These are phyloP conservation scores for Tychaedon coryphoeus DNA, from an alignment of 2,113 vertebrate species.

Conservation along the genomic window DNA sequence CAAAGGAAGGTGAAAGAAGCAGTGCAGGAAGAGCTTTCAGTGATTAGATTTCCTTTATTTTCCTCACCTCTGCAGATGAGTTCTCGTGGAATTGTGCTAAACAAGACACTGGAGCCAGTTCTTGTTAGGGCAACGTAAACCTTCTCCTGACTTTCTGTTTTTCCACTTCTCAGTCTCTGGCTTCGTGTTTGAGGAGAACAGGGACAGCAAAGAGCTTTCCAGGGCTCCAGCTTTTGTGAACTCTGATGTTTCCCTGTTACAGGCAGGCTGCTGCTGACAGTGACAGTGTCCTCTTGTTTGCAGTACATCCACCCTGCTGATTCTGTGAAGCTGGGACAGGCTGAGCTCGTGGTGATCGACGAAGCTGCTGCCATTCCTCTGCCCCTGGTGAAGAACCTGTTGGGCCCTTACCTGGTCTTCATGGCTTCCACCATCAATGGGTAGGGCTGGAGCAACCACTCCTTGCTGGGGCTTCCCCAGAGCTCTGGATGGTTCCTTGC, in stretches of 20 bases:
- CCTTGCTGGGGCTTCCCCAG: background rate
- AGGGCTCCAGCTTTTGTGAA: background rate
- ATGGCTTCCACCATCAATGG: conserved; percentile 98
- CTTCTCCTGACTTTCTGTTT: background rate
- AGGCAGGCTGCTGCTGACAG: background rate
- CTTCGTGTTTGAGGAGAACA: background rate
- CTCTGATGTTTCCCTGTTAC: background rate
- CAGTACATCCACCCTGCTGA: conserved; percentile 97
- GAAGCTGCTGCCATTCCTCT: conserved; percentile 97
- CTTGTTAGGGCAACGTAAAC: background rate
- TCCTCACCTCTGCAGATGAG: background rate
- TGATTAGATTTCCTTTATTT: background rate
- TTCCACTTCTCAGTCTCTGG: background rate
- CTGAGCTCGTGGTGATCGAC: conserved; percentile 94
- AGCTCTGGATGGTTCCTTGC: background rate
- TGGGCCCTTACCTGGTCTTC: conserved; percentile 95
- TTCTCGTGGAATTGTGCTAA: background rate
- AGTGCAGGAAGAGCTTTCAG: background rate
- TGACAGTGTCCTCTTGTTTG: background rate
- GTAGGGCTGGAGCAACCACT: conserved; percentile 59
- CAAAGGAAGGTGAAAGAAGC: background rate
- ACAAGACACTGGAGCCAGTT: background rate
- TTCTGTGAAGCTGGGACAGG: conserved; percentile 93
- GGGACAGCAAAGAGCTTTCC: background rate
- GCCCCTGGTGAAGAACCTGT: conserved; percentile 90